Conservation (phyloP, 2,888 invertebrate species). For the Pasiphila rectangulata region DNA sequence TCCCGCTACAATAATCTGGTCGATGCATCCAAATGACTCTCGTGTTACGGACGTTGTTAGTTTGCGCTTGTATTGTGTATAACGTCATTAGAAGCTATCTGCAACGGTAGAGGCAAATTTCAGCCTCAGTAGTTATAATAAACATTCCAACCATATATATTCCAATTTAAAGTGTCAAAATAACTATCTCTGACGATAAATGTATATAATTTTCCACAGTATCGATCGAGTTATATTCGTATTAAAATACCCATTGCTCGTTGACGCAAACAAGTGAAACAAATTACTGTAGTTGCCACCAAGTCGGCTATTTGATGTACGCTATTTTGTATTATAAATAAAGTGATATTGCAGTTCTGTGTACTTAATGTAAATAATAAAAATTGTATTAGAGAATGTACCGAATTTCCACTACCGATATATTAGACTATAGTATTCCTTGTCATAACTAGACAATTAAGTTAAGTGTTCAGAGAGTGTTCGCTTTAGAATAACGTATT, state of each 20-base stretch:
- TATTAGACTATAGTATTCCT: constrained; percentile 49
- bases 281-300: constrained; percentile 47
- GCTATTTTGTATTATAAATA: constrained; percentile 50
- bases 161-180: constrained; percentile 1
- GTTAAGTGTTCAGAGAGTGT: constrained; percentile 74
- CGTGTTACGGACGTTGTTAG: constrained; percentile 49
- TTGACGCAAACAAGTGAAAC: constrained; percentile 28
- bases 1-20: constrained; percentile 70
- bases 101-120: neutral
- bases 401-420: constrained; percentile 77
- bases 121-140: neutral
- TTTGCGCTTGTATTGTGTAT: constrained; percentile 41
- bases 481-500: constrained; percentile 57
- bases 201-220: constrained; percentile 18
- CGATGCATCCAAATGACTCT: constrained; percentile 75
- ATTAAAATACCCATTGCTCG: constrained; percentile 14
- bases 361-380: constrained; percentile 72
- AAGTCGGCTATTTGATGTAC: constrained; percentile 56
- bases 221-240: constrained; percentile 18
- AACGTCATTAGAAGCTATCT: constrained; percentile 7
- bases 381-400: constrained; percentile 55
- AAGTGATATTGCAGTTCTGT: constrained; percentile 66
- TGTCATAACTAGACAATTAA: constrained; percentile 57
- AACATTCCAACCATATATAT: neutral
- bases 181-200: constrained; percentile 5